phyloP scores from a whole-genome alignment of 2,797 vertebrate genomes.

The Lerista edwardsae region DNA sequence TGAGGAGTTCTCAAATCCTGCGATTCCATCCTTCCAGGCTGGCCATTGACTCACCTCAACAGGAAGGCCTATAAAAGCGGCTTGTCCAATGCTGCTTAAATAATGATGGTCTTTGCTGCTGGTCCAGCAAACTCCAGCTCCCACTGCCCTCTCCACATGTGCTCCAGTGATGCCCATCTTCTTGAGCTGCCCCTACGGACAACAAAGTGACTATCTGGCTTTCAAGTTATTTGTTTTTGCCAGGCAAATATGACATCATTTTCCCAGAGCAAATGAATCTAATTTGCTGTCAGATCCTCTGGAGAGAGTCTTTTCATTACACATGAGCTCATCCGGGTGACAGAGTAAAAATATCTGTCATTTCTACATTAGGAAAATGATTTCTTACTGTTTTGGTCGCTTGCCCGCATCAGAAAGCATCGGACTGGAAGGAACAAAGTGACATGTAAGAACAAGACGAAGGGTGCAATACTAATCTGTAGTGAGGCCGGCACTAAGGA shows the following conservation, averaged over 20 bases:
- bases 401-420: not conserved
- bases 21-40: too few species aligned
- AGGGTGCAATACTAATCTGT: too few species aligned
- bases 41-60: too few species aligned
- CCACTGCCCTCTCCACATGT: too few species aligned
- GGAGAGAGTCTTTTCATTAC: conserved; percentile 8
- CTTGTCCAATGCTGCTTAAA: too few species aligned
- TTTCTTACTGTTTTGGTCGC: not conserved
- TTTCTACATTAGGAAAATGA: not conserved
- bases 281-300: conserved; percentile 22
- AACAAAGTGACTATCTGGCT: not conserved
- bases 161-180: too few species aligned
- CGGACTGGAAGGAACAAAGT: not conserved
- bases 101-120: too few species aligned
- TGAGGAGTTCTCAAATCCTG: too few species aligned
- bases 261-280: conserved; percentile 2
- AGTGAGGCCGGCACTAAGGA: too few species aligned
- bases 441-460: not conserved
- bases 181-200: not conserved
- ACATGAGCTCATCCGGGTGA: conserved; percentile 19
- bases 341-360: conserved; percentile 25
- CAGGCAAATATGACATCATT: not conserved
- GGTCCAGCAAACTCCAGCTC: too few species aligned
- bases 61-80: too few species aligned
- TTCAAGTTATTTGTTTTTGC: not conserved